phyloP scores from a whole-genome alignment of 1,140 invertebrate species.

The Ruditapes philippinarum region DNA sequence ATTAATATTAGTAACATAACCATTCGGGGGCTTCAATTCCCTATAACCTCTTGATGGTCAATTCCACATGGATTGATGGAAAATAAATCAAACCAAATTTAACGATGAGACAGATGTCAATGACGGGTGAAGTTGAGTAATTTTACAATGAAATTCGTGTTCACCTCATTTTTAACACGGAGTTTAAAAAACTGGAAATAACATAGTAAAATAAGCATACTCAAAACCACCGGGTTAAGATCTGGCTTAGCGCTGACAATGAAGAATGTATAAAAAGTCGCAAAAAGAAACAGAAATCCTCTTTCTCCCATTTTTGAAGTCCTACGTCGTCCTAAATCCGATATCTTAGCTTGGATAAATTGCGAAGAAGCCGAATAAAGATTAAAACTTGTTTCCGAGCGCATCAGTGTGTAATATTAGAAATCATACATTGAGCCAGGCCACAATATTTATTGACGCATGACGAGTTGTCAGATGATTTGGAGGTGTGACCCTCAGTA shows the following conservation, averaged over 20 bases:
- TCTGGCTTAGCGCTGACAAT: background rate
- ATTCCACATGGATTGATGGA: no score
- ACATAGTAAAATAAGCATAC: background rate
- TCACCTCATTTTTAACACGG: no score
- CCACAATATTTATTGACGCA: background rate
- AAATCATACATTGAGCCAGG: background rate
- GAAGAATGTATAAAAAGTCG: background rate
- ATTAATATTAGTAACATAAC: no score
- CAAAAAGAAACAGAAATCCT: background rate
- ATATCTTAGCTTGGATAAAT: no score
- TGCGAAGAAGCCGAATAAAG: background rate
- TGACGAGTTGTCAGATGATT: slow-evolving; percentile 19
- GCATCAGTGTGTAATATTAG: background rate
- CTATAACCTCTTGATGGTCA: no score
- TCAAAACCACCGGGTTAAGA: background rate
- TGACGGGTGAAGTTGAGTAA: no score
- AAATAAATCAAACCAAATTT: no score
- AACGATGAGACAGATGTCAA: no score
- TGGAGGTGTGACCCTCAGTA: slow-evolving; percentile 6
- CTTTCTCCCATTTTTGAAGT: background rate
- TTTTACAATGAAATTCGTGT: no score
- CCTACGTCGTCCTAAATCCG: no score
- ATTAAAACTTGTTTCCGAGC: background rate
- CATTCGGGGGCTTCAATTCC: no score
- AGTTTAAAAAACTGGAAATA: no score